Evolutionary conservation across 2,888 invertebrate genomes (phyloP).

Genomic region (Andricus quercusramuli): DNA sequence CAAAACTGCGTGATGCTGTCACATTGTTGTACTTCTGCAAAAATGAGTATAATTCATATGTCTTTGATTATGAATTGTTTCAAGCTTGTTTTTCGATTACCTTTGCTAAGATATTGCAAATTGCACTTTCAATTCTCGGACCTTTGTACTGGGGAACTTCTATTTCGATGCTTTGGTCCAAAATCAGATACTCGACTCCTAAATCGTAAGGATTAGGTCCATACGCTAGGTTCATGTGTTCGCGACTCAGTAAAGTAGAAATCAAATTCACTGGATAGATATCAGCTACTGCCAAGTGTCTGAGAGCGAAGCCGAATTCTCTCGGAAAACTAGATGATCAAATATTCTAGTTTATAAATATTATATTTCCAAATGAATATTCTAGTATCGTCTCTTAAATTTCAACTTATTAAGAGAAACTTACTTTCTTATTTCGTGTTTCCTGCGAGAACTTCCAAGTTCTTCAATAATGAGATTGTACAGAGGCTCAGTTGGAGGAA

Average conservation of each 20-base stretch:
- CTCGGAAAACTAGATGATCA: conserved; percentile 57
- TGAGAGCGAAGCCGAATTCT: conserved; percentile 49
- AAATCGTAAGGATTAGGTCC: conserved; percentile 77
- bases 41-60: neutral
- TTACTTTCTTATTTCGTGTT: conserved; percentile 80
- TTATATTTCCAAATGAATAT: conserved; percentile 5
- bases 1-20: neutral
- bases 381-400: neutral
- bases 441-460: conserved; percentile 80
- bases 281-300: conserved; percentile 55
- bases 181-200: conserved; percentile 82
- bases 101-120: conserved; percentile 81
- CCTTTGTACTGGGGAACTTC: conserved; percentile 83
- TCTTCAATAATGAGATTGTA: conserved; percentile 78
- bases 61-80: neutral
- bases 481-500: conserved; percentile 79
- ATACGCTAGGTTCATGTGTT: conserved; percentile 81
- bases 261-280: conserved; percentile 78
- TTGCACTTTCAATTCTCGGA: conserved; percentile 79
- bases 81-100: conserved; percentile 46
- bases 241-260: conserved; percentile 81
- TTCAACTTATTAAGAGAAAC: conserved; percentile 23
- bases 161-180: conserved; percentile 83
- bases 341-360: conserved; percentile 29
- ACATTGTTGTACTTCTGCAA: neutral